phyloP scores from a whole-genome alignment of 2,888 invertebrate genomes.

The Acleris emargana region DNA sequence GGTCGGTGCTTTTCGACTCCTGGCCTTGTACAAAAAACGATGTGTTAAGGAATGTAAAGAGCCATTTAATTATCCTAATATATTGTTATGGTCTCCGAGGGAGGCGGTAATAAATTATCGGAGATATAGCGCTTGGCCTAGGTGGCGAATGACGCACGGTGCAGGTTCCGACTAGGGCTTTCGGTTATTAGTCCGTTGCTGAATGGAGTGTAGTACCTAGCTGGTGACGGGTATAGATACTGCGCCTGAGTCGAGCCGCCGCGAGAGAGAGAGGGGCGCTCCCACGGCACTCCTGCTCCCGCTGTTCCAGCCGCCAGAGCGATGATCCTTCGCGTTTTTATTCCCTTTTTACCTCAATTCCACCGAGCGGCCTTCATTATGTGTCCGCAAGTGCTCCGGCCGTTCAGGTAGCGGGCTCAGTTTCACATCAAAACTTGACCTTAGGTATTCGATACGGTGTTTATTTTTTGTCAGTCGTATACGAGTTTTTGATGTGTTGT shows the following conservation, averaged over 20 bases:
- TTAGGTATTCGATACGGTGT: constrained; percentile 79
- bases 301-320: constrained; percentile 66
- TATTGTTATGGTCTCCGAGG: constrained; percentile 80
- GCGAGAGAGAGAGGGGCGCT: constrained; percentile 43
- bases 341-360: constrained; percentile 73
- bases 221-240: constrained; percentile 1
- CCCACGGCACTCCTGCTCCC: constrained; percentile 66
- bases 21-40: constrained; percentile 78
- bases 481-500: constrained; percentile 75
- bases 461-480: constrained; percentile 68
- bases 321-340: constrained; percentile 76
- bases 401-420: constrained; percentile 75
- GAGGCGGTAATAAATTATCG: constrained; percentile 79
- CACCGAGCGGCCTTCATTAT: constrained; percentile 78
- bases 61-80: constrained; percentile 84
- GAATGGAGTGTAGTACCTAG: not conserved
- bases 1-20: constrained; percentile 79
- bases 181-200: constrained; percentile 33
- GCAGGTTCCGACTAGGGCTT: constrained; percentile 41
- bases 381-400: constrained; percentile 70
- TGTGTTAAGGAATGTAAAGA: constrained; percentile 83
- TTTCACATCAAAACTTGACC: constrained; percentile 74
- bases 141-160: constrained; percentile 65
- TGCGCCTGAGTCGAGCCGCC: constrained; percentile 5
- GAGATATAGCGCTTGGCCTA: constrained; percentile 57